Evolutionary conservation across 2,797 vertebrate species (phyloP).

Genomic region (Kryptolebias ocellatus): DNA sequence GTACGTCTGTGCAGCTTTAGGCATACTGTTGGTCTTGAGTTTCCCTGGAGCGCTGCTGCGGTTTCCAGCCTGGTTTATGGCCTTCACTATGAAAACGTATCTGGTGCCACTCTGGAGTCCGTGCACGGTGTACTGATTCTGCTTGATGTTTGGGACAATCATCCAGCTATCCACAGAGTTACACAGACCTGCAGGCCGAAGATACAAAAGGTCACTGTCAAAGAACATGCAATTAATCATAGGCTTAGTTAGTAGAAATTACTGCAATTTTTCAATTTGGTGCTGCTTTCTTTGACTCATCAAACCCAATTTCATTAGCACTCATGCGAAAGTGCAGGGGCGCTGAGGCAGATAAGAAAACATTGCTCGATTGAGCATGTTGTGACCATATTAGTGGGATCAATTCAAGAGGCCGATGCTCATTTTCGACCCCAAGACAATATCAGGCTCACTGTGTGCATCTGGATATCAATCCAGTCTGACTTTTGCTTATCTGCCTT

Average conservation of each 20-base stretch:
- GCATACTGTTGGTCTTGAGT: slow-evolving; percentile 98
- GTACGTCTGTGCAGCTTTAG: not conserved
- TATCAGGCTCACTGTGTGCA: slow-evolving; percentile 29
- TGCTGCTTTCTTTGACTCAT: slow-evolving; percentile 41
- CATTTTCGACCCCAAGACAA: slow-evolving; percentile 37
- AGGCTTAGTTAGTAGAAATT: slow-evolving; percentile 12
- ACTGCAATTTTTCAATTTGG: slow-evolving; percentile 30
- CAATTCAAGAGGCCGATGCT: slow-evolving; percentile 53
- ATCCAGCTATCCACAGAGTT: slow-evolving; percentile 99
- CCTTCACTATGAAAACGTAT: slow-evolving; percentile 97
- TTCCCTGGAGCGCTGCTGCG: slow-evolving; percentile 95
- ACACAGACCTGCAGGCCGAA: slow-evolving; percentile 88
- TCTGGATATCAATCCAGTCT: slow-evolving; percentile 47
- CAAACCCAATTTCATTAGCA: slow-evolving; percentile 29
- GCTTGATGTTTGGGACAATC: slow-evolving; percentile 99
- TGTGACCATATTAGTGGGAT: slow-evolving; percentile 63
- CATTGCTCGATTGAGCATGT: slow-evolving; percentile 63
- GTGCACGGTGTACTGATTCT: slow-evolving; percentile 98
- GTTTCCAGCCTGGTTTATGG: slow-evolving; percentile 97
- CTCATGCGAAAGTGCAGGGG: slow-evolving; percentile 33
- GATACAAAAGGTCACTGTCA: slow-evolving; percentile 32
- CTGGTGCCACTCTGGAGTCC: slow-evolving; percentile 97
- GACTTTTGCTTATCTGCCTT: slow-evolving; percentile 29
- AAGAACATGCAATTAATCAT: slow-evolving; percentile 15
- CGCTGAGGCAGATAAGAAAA: slow-evolving; percentile 55